phyloP scores from a whole-genome alignment of 2,113 vertebrate genomes.

The Cepphus grylle region DNA sequence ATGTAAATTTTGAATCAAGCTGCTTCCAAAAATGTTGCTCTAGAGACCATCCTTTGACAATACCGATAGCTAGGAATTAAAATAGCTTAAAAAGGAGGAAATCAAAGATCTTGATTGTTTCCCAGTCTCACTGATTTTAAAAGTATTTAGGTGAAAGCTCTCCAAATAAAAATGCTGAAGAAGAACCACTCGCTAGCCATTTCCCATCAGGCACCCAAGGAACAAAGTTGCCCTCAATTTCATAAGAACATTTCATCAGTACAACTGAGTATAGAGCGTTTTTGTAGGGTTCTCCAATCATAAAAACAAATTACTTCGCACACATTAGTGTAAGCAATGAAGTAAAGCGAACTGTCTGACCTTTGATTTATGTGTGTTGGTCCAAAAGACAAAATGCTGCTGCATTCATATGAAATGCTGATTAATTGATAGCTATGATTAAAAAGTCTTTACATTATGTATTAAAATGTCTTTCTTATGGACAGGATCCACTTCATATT shows the following conservation, averaged over 20 bases:
- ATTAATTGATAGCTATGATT: neutral
- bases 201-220: neutral
- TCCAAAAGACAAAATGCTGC: neutral
- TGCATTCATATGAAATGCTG: neutral
- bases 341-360: neutral
- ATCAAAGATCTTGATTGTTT: neutral
- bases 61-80: neutral
- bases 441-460: neutral
- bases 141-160: neutral
- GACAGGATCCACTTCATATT: neutral
- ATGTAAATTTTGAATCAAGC: neutral
- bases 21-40: neutral
- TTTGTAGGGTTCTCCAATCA: neutral
- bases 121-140: neutral
- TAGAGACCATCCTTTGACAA: neutral
- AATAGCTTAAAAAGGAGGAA: neutral
- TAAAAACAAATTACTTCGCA: neutral
- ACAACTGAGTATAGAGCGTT: neutral
- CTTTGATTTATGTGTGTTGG: neutral
- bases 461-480: neutral
- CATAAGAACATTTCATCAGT: neutral
- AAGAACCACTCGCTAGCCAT: neutral
- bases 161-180: neutral
- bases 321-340: neutral
- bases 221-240: neutral